Evolutionary conservation across 2,797 vertebrate species (phyloP), one percentile per base, ranked within the genome.

Genomic region (Typhlichthys subterraneus): DNA sequence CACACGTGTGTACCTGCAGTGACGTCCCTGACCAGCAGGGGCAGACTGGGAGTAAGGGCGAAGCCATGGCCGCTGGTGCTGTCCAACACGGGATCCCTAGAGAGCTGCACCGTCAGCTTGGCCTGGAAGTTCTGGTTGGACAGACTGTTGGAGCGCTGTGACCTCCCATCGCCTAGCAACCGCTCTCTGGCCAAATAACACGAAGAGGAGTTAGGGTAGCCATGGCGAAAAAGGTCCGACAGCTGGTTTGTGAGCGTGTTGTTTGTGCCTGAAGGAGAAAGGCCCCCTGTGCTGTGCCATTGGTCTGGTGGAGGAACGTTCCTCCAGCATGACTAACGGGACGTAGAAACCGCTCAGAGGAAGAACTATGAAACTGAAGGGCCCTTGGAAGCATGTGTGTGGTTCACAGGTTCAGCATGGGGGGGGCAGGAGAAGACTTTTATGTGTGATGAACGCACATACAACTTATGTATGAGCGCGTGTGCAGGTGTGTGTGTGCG

Each of bases 1-100:
- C 33, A 38, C 33, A 8, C 33, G 33, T 45, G 2, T 53, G 56
- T 92, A 99, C 97, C 97, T 92, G 96, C 72, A 57, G 91, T 89
- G 60, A 99, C 90, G 4, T 96, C 94, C 65, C 95, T 93, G 77
- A 99, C 94, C 15, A 94, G 94, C 85, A 97, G 94, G 81, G 97
- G 96, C 42, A 90, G 86, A 45, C 87, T 81, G 29, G 91, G 90
- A 8, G 95, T 96, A 81, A 99, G 87, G 64, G 90, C 93, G 70
- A 99, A 98, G 74, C 97, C 97, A 12, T 95, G 96, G 59, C 89
- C 90, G 1, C 86, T 87, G 81, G 94, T 90, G 67, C 82, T 92
- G 82, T 93, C 93, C 80, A 96, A 91, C 19, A 96, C 88, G 0
- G 89, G 66, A 64, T 99, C 96, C 85, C 93, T 95, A 72, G 94